A percentile compares a stretch with the other conserved stretches of the same genome.
Conservation (phyloP, 2,797 vertebrate genomes). For the Anguilla marmorata region DNA sequence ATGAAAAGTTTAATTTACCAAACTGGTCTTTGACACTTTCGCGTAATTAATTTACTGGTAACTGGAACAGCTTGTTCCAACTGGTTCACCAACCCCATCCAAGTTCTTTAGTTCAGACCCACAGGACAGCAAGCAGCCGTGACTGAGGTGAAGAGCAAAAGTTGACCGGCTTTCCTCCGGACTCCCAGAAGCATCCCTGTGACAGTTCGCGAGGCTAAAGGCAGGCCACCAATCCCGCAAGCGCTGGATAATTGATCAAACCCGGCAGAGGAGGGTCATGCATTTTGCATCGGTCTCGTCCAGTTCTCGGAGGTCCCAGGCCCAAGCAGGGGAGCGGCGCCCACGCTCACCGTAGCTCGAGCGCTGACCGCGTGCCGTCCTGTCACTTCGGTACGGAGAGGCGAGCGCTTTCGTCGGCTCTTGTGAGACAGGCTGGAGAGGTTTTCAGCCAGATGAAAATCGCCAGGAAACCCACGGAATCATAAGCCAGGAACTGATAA, state of each 20-base stretch:
- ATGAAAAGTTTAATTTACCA: not conserved
- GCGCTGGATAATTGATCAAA: conserved; percentile 23
- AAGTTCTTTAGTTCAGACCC: not conserved
- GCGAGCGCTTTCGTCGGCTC: not conserved
- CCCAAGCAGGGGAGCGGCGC: not conserved
- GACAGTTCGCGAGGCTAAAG: conserved; percentile 11
- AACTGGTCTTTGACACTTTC: not conserved
- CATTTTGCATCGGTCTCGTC: conserved; percentile 21
- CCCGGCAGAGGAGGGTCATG: conserved; percentile 18
- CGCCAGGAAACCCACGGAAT: not conserved
- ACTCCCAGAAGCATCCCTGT: conserved; percentile 21
- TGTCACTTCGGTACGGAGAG: not conserved
- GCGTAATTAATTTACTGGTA: too few relatives aligned
- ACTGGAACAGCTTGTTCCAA: not conserved
- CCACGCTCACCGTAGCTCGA: not conserved
- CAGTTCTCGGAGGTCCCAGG: not conserved
- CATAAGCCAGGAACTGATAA: not conserved
- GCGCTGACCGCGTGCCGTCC: not conserved
- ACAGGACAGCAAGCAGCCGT: not conserved
- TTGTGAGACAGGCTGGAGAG: not conserved
- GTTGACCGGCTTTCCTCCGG: conserved; percentile 19
- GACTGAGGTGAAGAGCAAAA: conserved; percentile 18
- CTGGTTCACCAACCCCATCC: not conserved
- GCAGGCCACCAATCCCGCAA: conserved; percentile 12
- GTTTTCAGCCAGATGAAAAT: not conserved